Conservation (phyloP, 1,140 invertebrate species). For the Platyura marginata region DNA sequence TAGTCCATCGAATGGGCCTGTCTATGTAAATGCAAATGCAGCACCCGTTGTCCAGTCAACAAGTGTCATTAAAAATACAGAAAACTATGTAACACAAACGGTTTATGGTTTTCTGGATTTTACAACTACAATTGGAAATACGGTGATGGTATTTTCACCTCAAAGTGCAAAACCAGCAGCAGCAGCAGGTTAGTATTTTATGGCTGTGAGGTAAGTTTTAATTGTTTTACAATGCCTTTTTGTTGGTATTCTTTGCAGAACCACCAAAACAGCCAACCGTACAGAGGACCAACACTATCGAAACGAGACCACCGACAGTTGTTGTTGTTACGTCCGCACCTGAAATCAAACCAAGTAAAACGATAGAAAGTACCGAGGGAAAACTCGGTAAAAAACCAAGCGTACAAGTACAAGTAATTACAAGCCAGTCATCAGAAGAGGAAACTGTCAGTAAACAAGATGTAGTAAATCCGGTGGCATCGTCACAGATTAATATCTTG, state of each 20-base stretch:
- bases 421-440: too few species aligned
- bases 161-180: slow-evolving; percentile 18
- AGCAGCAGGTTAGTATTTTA: slow-evolving; percentile 10
- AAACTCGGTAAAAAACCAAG: slow-evolving; percentile 27
- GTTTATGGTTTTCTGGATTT: slow-evolving; percentile 73
- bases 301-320: slow-evolving; percentile 30
- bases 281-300: slow-evolving; percentile 31
- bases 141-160: slow-evolving; percentile 70
- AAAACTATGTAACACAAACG: slow-evolving; percentile 16
- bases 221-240: neutral
- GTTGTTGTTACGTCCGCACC: slow-evolving; percentile 23
- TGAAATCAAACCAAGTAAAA: slow-evolving; percentile 37
- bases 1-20: neutral
- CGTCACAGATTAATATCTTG: neutral
- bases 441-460: too few species aligned
- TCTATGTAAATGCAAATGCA: neutral
- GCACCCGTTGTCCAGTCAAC: neutral
- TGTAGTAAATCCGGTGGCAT: slow-evolving; percentile 10
- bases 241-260: slow-evolving; percentile 17
- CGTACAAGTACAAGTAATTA: too few species aligned
- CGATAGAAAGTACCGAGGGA: slow-evolving; percentile 26
- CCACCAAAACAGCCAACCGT: slow-evolving; percentile 22
- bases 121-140: slow-evolving; percentile 78
- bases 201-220: neutral
- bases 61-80: neutral